Base-by-base conservation (phyloP, 1,140 invertebrate species). In the Amphibalanus amphitrite region DNA sequence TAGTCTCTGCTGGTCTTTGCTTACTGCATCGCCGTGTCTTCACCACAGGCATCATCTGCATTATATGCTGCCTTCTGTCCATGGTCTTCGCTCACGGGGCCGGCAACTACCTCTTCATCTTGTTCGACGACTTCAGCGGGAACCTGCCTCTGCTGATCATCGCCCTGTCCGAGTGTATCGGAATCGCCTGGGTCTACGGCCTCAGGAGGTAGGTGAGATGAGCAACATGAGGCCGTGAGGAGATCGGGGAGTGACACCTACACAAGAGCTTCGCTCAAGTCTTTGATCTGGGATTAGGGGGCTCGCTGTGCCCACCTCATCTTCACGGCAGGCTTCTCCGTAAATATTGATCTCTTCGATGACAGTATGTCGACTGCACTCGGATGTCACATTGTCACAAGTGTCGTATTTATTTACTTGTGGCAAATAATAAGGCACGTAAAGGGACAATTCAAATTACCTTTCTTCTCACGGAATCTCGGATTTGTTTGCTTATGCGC, bases 81-180 rank as follows among this genome's bases (percentile, higher is more conserved):
- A 90, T 97, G 86, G 87, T 87, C 28, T 98, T 98, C 79, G 91
- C 93, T 23, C 91, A 96, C 75, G 92, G 93, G 25, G 89, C 93
- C 70, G 95, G 95, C 25, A 96, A 91, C 78, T 98, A 98, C 77
- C 90, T 97, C 69, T 97, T 98, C 78, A 88, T 94, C 70, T 81
- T 98, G 6, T 98, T 98, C 80, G 95, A 98, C 80, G 91, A 91
- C 82, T 98, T 95, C 80, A 92, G 90, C 74, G 95, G 95, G n/a
- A 97, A 95, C 75, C 95, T 97, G 78, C 94, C 95, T 0, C 82
- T 98, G 29, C 85, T 98, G 71, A 93, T 96, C 75, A 93, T 98
- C 47, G 95, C 95, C 0, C 90, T 98, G 73, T 95, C 89, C 77
- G 95, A 98, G 81, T 93, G 92, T 76, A 84, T 97, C 68, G 91